Evolutionary conservation across 1,140 invertebrate genomes (phyloP).

Genomic region (Brachionus sp.): DNA sequence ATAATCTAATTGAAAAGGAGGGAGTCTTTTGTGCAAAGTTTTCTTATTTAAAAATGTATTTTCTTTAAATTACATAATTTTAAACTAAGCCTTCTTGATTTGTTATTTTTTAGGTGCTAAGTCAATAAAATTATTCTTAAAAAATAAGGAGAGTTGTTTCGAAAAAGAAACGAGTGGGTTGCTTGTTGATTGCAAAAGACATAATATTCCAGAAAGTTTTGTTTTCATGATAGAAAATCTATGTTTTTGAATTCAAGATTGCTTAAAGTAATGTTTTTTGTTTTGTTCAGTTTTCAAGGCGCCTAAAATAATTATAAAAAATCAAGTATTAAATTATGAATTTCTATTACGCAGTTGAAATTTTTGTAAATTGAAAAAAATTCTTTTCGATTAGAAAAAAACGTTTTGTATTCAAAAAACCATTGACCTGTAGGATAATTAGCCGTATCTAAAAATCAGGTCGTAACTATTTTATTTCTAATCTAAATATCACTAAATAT

Average conservation of each 20-base stretch:
- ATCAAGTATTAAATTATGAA: neutral
- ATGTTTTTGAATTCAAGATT: neutral
- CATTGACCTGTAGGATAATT: neutral
- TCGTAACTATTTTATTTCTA: neutral
- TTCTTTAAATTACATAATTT: neutral
- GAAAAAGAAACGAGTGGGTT: neutral
- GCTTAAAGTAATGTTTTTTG: neutral
- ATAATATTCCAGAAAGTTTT: constrained; percentile 3
- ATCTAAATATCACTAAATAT: neutral
- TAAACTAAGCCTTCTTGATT: neutral
- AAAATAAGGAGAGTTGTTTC: neutral
- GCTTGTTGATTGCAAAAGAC: neutral
- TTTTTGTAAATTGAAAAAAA: neutral
- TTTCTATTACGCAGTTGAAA: neutral
- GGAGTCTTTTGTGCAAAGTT: neutral
- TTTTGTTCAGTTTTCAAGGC: neutral
- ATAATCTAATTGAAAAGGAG: neutral
- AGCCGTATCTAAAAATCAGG: neutral
- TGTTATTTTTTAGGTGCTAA: neutral
- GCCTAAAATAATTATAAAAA: neutral
- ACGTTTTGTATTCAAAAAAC: neutral
- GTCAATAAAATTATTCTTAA: neutral
- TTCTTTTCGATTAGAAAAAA: neutral
- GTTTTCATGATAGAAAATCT: neutral
- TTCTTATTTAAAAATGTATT: neutral